phyloP scores from a whole-genome alignment of 2,797 vertebrate genomes.

The Nannoperca australis region DNA sequence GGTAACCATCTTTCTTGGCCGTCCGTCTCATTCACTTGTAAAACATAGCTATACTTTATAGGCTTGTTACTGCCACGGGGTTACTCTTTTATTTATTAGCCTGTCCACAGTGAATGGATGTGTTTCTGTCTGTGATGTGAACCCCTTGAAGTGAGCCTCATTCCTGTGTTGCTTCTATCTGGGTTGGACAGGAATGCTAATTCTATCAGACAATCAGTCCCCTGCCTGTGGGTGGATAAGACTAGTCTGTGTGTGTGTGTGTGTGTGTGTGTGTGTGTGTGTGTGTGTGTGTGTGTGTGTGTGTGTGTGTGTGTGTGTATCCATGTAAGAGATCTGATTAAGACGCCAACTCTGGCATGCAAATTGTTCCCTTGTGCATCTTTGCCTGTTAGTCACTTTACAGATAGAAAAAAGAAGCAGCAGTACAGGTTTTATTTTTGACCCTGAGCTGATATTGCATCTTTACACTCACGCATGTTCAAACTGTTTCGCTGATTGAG shows the following conservation, averaged over 20 bases:
- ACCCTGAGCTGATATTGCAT: not conserved
- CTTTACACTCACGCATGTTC: constrained; percentile 4
- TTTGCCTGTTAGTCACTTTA: constrained; percentile 26
- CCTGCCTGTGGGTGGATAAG: constrained; percentile 71
- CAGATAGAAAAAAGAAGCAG: not conserved
- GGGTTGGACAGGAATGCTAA: constrained; percentile 81
- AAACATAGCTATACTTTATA: constrained; percentile 84
- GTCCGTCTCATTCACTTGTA: constrained; percentile 80
- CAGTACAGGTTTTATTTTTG: constrained; percentile 21
- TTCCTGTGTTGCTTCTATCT: constrained; percentile 77
- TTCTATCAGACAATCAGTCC: constrained; percentile 80
- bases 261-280: constrained; percentile 22
- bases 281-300: constrained; percentile 17
- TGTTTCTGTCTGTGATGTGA: constrained; percentile 79
- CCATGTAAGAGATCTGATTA: constrained; percentile 53
- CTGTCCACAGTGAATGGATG: constrained; percentile 79
- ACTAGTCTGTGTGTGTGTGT: constrained; percentile 16
- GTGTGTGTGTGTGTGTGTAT: constrained; percentile 24
- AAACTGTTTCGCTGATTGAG: constrained; percentile 38
- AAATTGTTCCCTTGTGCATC: constrained; percentile 40
- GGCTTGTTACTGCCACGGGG: constrained; percentile 83
- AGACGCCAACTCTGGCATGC: constrained; percentile 44
- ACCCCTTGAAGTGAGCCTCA: constrained; percentile 81
- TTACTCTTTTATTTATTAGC: constrained; percentile 86
- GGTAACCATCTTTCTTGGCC: constrained; percentile 74